Conservation (phyloP, 2,797 vertebrate genomes). For the Masticophis lateralis region DNA sequence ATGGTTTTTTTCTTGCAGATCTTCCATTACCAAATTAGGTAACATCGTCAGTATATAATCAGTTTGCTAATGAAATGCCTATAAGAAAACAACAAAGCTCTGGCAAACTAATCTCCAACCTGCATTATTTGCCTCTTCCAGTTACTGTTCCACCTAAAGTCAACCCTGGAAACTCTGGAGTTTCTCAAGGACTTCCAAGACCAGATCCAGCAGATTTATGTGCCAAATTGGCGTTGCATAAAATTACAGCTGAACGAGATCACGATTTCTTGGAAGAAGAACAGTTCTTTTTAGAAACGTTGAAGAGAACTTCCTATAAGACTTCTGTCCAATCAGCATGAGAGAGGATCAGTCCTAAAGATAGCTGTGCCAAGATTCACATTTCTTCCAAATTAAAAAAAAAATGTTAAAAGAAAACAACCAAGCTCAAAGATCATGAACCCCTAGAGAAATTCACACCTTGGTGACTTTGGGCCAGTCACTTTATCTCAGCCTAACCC, state of each 20-base stretch:
- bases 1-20: not conserved
- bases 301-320: constrained; percentile 77
- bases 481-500: not conserved
- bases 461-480: not conserved
- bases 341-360: not conserved
- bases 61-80: not conserved
- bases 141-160: too few relatives aligned
- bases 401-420: not conserved
- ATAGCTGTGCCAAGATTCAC: not conserved
- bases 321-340: constrained; percentile 64
- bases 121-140: too few relatives aligned
- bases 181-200: too few relatives aligned
- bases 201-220: too few relatives aligned
- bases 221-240: constrained; percentile 78
- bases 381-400: not conserved
- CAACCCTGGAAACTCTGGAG: too few relatives aligned
- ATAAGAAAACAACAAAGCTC: not conserved
- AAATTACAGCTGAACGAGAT: constrained; percentile 80
- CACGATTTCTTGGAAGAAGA: constrained; percentile 82
- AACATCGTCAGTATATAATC: not conserved
- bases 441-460: not conserved
- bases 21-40: not conserved
- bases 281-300: constrained; percentile 80
- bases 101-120: too few relatives aligned
- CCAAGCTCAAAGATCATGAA: not conserved